Percentiles rank a stretch among this genome's conserved stretches.
Evolutionary conservation across 2,888 invertebrate genomes (phyloP).

Genomic region (Parasteatoda lunata): DNA sequence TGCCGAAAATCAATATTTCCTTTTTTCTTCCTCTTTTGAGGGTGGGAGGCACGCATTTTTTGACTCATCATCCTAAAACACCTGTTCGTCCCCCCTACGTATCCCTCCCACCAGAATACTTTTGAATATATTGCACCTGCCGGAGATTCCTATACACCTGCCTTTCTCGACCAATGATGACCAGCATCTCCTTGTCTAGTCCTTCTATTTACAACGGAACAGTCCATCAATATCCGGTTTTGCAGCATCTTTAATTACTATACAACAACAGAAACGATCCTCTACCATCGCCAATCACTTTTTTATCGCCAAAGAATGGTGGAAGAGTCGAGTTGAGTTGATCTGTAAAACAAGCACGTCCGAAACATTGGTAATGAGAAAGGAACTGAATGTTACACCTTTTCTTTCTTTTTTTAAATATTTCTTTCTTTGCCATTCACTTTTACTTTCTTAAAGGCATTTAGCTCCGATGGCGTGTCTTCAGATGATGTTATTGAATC

Average conservation of each 20-base stretch:
- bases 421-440: too few relatives aligned
- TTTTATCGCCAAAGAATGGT: not conserved
- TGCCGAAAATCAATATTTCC: not conserved
- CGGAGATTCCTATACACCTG: slow-evolving; percentile 46
- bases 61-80: not conserved
- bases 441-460: too few relatives aligned
- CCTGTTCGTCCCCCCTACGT: not conserved
- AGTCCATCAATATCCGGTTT: slow-evolving; percentile 56
- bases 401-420: not conserved
- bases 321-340: not conserved
- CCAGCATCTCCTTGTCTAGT: not conserved
- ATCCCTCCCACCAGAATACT: slow-evolving; percentile 13
- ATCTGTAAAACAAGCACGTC: slow-evolving; percentile 15
- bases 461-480: too few relatives aligned
- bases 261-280: slow-evolving; percentile 12
- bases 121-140: slow-evolving; percentile 49
- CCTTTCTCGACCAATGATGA: slow-evolving; percentile 24
- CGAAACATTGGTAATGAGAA: not conserved
- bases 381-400: slow-evolving; percentile 7
- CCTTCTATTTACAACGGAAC: slow-evolving; percentile 31
- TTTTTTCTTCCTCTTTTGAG: not conserved
- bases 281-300: not conserved
- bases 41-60: not conserved
- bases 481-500: too few relatives aligned
- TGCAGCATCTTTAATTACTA: slow-evolving; percentile 40